Percentiles rank a stretch among this genome's conserved stretches.
These are phyloP conservation scores for Mirza zaza DNA, from an alignment of 2,113 vertebrate genomes.

Conservation along the genomic window DNA sequence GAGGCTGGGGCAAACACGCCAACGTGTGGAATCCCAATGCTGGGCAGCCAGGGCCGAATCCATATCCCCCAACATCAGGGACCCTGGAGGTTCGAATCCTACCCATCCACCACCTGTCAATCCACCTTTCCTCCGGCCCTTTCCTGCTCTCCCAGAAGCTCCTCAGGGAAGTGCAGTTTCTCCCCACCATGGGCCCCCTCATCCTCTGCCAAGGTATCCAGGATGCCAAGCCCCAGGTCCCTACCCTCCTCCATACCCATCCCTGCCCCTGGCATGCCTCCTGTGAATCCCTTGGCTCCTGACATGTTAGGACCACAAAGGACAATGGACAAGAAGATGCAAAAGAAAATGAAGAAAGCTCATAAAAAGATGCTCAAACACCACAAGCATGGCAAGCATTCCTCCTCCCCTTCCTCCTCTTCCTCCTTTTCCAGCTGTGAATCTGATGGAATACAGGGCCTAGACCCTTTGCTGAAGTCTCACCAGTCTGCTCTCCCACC, in stretches of 20 bases:
- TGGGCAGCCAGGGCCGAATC: constrained; percentile 73
- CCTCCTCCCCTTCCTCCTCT: constrained; percentile 69
- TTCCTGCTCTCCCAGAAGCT: constrained; percentile 61
- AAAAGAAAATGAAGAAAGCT: neutral
- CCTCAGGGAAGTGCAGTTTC: constrained; percentile 67
- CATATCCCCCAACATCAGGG: constrained; percentile 62
- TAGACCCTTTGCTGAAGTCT: neutral
- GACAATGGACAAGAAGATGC: neutral
- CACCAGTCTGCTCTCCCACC: constrained; percentile 30
- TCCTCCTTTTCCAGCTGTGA: constrained; percentile 78
- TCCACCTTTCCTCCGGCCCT: constrained; percentile 77
- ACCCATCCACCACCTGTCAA: constrained; percentile 67
- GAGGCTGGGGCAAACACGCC: neutral
- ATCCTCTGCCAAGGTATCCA: neutral
- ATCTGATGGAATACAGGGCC: neutral
- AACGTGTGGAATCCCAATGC: constrained; percentile 74
- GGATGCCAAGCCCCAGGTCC: neutral
- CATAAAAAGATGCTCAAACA: neutral
- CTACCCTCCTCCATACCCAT: neutral
- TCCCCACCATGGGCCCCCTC: too few relatives aligned
- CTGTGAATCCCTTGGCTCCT: neutral
- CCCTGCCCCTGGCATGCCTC: neutral
- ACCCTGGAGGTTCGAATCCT: constrained; percentile 80
- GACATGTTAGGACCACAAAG: neutral
- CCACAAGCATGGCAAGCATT: neutral